A percentile compares a stretch with the other conserved stretches of the same genome.
phyloP scores from a whole-genome alignment of 37 sponge, comb jelly and placozoan species.

The Mnemiopsis leidyi region DNA sequence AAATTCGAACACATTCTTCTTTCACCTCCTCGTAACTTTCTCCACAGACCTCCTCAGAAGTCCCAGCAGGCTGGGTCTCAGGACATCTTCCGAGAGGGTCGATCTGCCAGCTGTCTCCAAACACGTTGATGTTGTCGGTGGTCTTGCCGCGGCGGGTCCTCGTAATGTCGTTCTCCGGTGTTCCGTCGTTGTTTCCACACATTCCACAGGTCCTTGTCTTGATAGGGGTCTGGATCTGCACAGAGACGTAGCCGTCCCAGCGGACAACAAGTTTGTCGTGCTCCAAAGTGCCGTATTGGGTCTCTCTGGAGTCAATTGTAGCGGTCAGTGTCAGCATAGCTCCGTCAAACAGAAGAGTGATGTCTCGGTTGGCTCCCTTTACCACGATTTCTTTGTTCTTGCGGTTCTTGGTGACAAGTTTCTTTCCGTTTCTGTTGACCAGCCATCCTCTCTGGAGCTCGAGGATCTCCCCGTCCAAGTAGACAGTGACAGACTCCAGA shows the following conservation, averaged over 20 bases:
- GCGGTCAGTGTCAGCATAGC: neutral
- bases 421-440: conserved; percentile 46
- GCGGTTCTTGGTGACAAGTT: conserved; percentile 46
- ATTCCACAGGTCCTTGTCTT: conserved; percentile 36
- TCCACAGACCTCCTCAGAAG: neutral
- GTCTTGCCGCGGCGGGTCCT: neutral
- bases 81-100: conserved; percentile 9
- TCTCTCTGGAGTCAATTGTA: neutral
- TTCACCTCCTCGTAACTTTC: neutral
- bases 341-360: conserved; percentile 24
- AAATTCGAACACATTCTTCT: neutral
- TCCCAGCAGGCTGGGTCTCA: neutral
- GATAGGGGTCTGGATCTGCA: conserved; percentile 34
- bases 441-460: conserved; percentile 61
- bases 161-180: neutral
- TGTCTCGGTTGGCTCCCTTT: neutral
- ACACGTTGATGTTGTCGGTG: neutral
- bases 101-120: conserved; percentile 62
- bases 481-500: conserved; percentile 53
- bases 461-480: neutral
- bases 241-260: conserved; percentile 48
- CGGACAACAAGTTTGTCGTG: neutral
- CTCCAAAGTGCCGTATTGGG: neutral
- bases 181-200: conserved; percentile 62
- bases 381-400: neutral